A percentile compares a stretch with the other conserved stretches of the same genome.
phyloP scores from a whole-genome alignment of 2,113 vertebrate species.

The Eclectus roratus region DNA sequence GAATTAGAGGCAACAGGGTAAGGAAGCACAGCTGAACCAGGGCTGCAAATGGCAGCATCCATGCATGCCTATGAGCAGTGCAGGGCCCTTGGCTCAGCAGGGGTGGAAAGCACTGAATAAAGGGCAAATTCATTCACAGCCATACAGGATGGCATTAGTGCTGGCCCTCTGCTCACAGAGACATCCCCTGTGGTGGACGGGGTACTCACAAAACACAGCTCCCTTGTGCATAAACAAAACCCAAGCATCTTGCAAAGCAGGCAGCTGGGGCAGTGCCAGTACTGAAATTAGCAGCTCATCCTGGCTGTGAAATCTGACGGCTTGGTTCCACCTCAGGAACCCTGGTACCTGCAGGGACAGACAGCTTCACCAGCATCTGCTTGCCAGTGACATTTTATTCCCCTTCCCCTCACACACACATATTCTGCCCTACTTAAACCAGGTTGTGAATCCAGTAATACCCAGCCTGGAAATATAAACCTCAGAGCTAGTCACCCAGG shows the following conservation, averaged over 20 bases:
- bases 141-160: slow-evolving; percentile 25
- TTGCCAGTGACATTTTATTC: neutral
- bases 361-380: neutral
- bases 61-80: neutral
- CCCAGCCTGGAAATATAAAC: neutral
- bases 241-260: neutral
- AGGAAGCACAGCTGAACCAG: neutral
- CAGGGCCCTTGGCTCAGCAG: neutral
- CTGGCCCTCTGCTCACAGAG: slow-evolving; percentile 7
- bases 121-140: slow-evolving; percentile 14
- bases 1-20: neutral
- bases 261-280: neutral
- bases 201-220: neutral
- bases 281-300: neutral
- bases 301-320: neutral
- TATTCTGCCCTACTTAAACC: neutral
- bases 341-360: neutral
- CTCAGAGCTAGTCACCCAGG: neutral
- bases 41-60: neutral
- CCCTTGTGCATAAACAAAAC: slow-evolving; percentile 17
- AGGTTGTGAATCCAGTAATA: neutral
- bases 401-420: neutral
- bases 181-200: neutral
- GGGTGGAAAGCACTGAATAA: neutral
- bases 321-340: neutral